phyloP scores from a whole-genome alignment of 2,113 vertebrate species.

The Myiagra hebetior region DNA sequence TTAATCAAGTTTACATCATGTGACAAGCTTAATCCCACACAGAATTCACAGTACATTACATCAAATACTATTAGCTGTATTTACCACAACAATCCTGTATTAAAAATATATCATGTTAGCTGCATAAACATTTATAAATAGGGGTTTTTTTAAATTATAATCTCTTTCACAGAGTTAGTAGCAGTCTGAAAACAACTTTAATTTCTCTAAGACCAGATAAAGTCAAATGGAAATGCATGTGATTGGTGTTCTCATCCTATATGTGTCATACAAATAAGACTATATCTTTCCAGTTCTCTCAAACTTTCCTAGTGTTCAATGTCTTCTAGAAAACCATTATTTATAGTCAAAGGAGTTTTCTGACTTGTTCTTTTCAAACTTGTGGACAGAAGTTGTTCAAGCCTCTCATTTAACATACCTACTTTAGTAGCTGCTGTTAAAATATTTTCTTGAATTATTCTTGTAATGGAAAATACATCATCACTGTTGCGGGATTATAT shows the following conservation, averaged over 20 bases:
- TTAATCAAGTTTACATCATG: neutral
- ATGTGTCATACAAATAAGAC: neutral
- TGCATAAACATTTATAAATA: neutral
- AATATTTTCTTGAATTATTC: constrained; percentile 31
- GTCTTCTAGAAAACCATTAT: neutral
- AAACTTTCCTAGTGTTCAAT: neutral
- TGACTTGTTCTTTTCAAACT: neutral
- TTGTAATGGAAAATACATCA: constrained; percentile 40
- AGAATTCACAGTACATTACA: neutral
- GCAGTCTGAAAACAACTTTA: neutral
- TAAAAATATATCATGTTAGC: neutral
- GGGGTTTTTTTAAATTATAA: neutral
- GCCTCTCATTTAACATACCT: constrained; percentile 9
- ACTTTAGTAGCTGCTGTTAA: neutral
- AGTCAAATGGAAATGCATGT: neutral
- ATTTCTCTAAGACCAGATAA: neutral
- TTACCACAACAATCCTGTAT: neutral
- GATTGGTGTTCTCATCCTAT: neutral
- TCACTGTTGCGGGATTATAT: neutral
- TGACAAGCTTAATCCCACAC: neutral
- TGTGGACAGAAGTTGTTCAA: constrained; percentile 18
- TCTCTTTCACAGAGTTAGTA: neutral
- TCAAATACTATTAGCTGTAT: neutral
- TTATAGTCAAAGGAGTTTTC: neutral
- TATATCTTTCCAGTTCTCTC: neutral